These are phyloP conservation scores for Cosmopolites sordidus DNA, from an alignment of 2,888 invertebrate genomes.

Conservation along the genomic window DNA sequence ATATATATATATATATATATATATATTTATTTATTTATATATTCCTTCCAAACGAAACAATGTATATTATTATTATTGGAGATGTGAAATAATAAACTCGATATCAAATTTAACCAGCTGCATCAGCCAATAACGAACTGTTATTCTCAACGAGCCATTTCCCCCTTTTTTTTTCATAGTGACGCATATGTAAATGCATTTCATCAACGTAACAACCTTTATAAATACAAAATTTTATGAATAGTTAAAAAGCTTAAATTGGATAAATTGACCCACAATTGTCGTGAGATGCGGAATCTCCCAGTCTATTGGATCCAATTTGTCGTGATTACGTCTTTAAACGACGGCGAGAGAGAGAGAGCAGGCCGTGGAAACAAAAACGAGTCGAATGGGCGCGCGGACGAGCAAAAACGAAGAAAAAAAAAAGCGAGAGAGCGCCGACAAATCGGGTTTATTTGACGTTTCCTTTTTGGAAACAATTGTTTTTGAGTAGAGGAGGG, in stretches of 20 bases:
- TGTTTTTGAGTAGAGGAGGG: conserved; percentile 1
- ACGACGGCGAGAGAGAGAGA: conserved; percentile 11
- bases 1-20: no score
- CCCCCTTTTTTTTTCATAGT: conserved; percentile 5
- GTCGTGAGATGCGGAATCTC: conserved; percentile 43
- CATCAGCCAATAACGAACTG: no score
- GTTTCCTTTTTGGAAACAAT: conserved; percentile 15
- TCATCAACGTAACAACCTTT: conserved; percentile 32
- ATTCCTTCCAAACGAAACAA: no score
- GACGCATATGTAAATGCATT: conserved; percentile 27
- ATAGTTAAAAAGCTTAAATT: conserved; percentile 50
- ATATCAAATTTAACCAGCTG: no score
- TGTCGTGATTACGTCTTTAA: conserved; percentile 43
- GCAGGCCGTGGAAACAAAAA: conserved; percentile 22
- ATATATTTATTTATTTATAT: no score
- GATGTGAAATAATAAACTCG: no score
- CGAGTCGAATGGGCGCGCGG: conserved; percentile 1
- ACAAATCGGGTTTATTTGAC: conserved; percentile 12
- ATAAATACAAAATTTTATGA: conserved; percentile 50
- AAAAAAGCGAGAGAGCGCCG: conserved; percentile 9
- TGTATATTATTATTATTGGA: no score
- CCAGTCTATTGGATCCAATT: conserved; percentile 45
- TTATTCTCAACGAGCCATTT: neutral
- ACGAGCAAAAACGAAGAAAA: conserved; percentile 18
- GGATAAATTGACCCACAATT: conserved; percentile 50